Evolutionary conservation across 2,797 vertebrate genomes (phyloP).

Genomic region (Mallotus villosus): DNA sequence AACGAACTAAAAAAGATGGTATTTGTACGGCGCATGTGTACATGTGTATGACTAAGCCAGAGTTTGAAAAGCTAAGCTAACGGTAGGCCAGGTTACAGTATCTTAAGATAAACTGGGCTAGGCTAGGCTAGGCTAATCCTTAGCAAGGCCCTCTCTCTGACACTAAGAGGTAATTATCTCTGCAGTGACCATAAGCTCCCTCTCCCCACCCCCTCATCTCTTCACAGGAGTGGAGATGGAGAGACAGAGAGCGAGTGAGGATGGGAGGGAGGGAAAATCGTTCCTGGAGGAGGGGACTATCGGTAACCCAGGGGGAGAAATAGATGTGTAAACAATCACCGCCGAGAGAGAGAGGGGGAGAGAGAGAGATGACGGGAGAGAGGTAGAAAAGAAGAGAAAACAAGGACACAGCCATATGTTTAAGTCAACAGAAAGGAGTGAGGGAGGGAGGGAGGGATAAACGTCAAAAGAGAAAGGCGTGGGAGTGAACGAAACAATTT

Average conservation of each 20-base stretch:
- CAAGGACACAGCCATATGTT: neutral
- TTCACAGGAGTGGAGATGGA: slow-evolving; percentile 52
- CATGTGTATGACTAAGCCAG: too few relatives aligned
- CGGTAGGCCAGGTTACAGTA: neutral
- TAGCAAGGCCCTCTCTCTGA: slow-evolving; percentile 29
- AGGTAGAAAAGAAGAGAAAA: slow-evolving; percentile 35
- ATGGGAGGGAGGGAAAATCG: slow-evolving; percentile 10
- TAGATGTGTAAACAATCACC: slow-evolving; percentile 67
- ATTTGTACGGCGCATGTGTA: too few relatives aligned
- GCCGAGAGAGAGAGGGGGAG: slow-evolving; percentile 41
- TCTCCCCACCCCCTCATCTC: slow-evolving; percentile 43
- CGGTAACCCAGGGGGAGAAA: slow-evolving; percentile 51
- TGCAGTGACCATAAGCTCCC: slow-evolving; percentile 49
- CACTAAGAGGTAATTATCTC: slow-evolving; percentile 59
- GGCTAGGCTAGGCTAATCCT: slow-evolving; percentile 40
- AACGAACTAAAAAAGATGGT: too few relatives aligned
- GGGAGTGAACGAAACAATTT: neutral
- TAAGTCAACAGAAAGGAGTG: slow-evolving; percentile 8
- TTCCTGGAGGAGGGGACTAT: slow-evolving; percentile 13
- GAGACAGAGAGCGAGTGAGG: slow-evolving; percentile 34
- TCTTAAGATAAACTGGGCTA: slow-evolving; percentile 16
- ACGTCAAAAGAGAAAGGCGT: slow-evolving; percentile 14
- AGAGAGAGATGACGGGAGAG: slow-evolving; percentile 49
- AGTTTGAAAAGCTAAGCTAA: neutral
- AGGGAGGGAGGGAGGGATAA: slow-evolving; percentile 19